A percentile compares a stretch with the other conserved stretches of the same genome.
phyloP scores from a whole-genome alignment of 2,888 invertebrate genomes.

The Alsophila aescularia region DNA sequence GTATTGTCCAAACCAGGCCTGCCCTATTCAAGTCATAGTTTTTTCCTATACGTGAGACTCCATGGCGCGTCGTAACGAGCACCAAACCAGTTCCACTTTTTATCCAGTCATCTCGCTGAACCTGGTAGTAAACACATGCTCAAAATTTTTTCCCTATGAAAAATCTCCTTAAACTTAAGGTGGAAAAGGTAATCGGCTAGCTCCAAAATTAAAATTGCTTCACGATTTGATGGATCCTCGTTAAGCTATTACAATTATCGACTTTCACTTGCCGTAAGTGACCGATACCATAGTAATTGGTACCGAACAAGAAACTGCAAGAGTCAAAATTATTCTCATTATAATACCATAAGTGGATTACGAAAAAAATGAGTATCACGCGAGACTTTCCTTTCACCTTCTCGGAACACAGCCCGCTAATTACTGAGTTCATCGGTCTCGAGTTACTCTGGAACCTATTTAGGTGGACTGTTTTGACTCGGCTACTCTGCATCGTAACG shows the following conservation, averaged over 20 bases:
- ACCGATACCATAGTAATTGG: constrained; percentile 70
- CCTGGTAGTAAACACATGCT: constrained; percentile 67
- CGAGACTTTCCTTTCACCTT: constrained; percentile 66
- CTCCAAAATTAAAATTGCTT: constrained; percentile 35
- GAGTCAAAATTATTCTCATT: constrained; percentile 68
- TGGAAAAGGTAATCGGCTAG: constrained; percentile 22
- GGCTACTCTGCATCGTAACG: constrained; percentile 16
- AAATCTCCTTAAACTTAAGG: constrained; percentile 33
- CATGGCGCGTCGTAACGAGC: constrained; percentile 76
- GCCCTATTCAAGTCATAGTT: constrained; percentile 63
- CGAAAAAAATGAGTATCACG: constrained; percentile 63
- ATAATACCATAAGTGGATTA: constrained; percentile 63
- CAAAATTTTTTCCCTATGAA: constrained; percentile 53
- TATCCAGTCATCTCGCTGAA: constrained; percentile 74
- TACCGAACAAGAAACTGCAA: constrained; percentile 56
- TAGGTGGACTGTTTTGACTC: constrained; percentile 33
- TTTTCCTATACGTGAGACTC: constrained; percentile 77
- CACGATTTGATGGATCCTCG: constrained; percentile 31
- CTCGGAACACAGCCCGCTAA: constrained; percentile 64
- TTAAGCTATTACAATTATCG: constrained; percentile 54
- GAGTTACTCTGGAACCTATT: constrained; percentile 51
- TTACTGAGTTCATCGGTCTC: constrained; percentile 66
- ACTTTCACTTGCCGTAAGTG: constrained; percentile 71
- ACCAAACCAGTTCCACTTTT: constrained; percentile 76
- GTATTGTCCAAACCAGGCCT: constrained; percentile 78